These are phyloP conservation scores for Nematopogon swammerdamellus DNA, from an alignment of 2,888 invertebrate genomes.

Conservation along the genomic window DNA sequence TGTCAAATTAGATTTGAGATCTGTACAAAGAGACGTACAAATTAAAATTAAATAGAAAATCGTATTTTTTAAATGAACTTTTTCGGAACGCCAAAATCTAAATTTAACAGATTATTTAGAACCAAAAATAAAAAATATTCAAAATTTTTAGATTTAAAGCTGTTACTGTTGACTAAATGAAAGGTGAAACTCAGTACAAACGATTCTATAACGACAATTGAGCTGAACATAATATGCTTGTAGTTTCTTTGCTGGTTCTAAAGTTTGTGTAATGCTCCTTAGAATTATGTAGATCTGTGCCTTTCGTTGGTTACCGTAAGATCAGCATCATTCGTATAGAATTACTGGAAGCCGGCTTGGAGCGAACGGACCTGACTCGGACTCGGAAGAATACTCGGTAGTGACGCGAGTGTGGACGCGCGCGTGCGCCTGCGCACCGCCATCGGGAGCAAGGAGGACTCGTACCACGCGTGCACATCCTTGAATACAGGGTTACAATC, in stretches of 20 bases:
- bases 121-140: slow-evolving; percentile 32
- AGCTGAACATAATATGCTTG: neutral
- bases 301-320: neutral
- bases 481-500: neutral
- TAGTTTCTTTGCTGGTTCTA: neutral
- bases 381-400: too few species aligned
- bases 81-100: slow-evolving; percentile 54
- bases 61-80: slow-evolving; percentile 54
- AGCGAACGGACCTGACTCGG: too few species aligned
- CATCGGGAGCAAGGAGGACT: neutral
- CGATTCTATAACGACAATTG: neutral
- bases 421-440: too few species aligned
- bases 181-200: neutral
- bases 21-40: slow-evolving; percentile 56
- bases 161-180: slow-evolving; percentile 43
- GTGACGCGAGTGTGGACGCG: too few species aligned
- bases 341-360: too few species aligned
- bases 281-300: neutral
- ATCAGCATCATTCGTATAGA: neutral
- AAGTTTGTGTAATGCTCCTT: neutral
- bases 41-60: slow-evolving; percentile 43
- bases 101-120: slow-evolving; percentile 53
- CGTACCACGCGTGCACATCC: neutral
- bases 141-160: slow-evolving; percentile 25
- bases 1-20: slow-evolving; percentile 56